These are phyloP conservation scores for Calephelis virginiensis DNA, from an alignment of 1,140 invertebrate genomes.

Conservation along the genomic window DNA sequence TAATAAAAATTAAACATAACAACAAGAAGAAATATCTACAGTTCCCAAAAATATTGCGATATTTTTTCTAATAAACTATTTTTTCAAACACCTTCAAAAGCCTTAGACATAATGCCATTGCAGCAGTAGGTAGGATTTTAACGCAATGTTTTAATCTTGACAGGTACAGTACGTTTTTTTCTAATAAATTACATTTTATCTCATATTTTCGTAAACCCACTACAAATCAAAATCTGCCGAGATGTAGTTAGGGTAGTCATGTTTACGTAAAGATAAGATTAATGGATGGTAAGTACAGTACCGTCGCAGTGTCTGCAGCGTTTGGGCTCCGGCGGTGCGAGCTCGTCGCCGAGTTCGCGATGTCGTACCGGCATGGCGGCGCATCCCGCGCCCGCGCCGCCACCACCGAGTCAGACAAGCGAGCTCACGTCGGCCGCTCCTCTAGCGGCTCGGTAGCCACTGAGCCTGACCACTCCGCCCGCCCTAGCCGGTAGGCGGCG, in stretches of 20 bases:
- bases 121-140: no score
- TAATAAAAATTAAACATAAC: no score
- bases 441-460: slow-evolving; percentile 69
- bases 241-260: slow-evolving; percentile 5
- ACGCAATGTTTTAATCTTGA: no score
- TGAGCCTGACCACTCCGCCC: slow-evolving; percentile 60
- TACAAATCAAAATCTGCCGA: background rate
- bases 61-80: no score
- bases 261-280: slow-evolving; percentile 1
- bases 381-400: slow-evolving; percentile 73
- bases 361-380: slow-evolving; percentile 76
- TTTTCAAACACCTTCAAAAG: no score
- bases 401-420: slow-evolving; percentile 55
- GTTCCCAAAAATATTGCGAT: no score
- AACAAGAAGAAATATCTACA: no score
- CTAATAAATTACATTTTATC: no score
- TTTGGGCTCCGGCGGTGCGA: slow-evolving; percentile 75
- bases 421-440: slow-evolving; percentile 52
- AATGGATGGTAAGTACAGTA: slow-evolving; percentile 35
- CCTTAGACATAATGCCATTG: no score
- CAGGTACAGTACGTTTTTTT: no score
- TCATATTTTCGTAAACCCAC: no score
- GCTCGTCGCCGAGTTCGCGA: slow-evolving; percentile 71
- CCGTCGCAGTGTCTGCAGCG: slow-evolving; percentile 79
- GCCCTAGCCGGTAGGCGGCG: slow-evolving; percentile 70